Evolutionary conservation across 2,113 vertebrate species (phyloP), one percentile per base, ranked within the genome.

Genomic region (Pteronura brasiliensis): DNA sequence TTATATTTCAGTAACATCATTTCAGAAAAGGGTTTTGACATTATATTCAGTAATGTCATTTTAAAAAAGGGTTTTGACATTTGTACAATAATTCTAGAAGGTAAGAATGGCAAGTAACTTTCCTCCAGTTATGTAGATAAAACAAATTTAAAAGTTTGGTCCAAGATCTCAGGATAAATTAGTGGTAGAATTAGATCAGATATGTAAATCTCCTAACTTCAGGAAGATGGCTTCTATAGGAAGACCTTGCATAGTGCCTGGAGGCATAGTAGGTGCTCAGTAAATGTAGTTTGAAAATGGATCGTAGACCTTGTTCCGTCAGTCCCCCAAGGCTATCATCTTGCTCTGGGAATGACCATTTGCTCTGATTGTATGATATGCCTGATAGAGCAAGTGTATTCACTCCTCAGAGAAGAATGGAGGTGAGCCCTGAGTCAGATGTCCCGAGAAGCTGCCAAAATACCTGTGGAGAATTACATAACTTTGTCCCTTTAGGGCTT

Each of bases 381-480:
- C 21, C n/a, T 79, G 15, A 59, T 12, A 6, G 44, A 88, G 34
- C 52, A 0, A 67, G 52, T 74, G 25, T 39, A 69, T 95, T 97
- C 63, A 91, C 10, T 79, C 81, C 17, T 97, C 83, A n/a, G 49
- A 90, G 59, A 92, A 49, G 72, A 96, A 79, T 17, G 88, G 67
- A 89, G 44, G 92, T 97, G 88, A 98, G 34, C 29, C n/a, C 69
- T 84, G 90, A 90, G 80, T 90, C 55, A 94, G 93, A 96, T 90
- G 77, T 49, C 85, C 29, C 25, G n/a, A 47, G 31, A 8, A 95
- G 88, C 88, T 98, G 97, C 93, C 96, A 91, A 86, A 94, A 93
- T 82, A 89, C 31, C 88, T 93, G 79, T 93, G 92, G 87, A 86
- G 79, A 89, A 93, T 98, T 98, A 39, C 42, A 52, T 93, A 97